Percentiles rank a stretch among this genome's conserved stretches.
phyloP scores from a whole-genome alignment of 2,113 vertebrate species.

The Pelmatolapia mariae region DNA sequence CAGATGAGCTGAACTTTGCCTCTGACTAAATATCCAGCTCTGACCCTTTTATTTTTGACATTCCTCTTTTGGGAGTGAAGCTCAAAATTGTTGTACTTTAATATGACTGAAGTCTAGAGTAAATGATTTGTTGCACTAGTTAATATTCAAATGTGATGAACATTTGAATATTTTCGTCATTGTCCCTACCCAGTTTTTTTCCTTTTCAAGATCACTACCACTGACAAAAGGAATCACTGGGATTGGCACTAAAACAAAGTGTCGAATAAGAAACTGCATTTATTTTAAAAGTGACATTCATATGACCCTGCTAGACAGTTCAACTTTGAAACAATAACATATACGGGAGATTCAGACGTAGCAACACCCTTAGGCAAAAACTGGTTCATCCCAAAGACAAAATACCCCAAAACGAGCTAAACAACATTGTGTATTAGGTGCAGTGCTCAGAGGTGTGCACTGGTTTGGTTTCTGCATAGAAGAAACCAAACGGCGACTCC shows the following conservation, averaged over 20 bases:
- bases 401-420: background rate
- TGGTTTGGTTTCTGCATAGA: too few species aligned
- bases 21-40: background rate
- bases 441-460: background rate
- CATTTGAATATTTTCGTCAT: background rate
- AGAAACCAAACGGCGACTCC: background rate
- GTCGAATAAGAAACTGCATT: background rate
- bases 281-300: background rate
- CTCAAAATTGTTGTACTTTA: background rate
- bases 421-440: background rate
- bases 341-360: background rate
- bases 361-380: background rate
- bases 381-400: background rate
- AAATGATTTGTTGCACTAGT: background rate
- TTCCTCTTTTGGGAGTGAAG: background rate
- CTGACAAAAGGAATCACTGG: background rate
- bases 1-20: conserved; percentile 23
- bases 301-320: background rate
- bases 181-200: background rate
- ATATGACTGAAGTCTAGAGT: background rate
- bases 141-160: background rate
- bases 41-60: background rate
- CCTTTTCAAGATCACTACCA: background rate
- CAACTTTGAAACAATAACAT: background rate
- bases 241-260: background rate